Conservation (phyloP, 2,797 vertebrate genomes). For the Argyrosomus regius region DNA sequence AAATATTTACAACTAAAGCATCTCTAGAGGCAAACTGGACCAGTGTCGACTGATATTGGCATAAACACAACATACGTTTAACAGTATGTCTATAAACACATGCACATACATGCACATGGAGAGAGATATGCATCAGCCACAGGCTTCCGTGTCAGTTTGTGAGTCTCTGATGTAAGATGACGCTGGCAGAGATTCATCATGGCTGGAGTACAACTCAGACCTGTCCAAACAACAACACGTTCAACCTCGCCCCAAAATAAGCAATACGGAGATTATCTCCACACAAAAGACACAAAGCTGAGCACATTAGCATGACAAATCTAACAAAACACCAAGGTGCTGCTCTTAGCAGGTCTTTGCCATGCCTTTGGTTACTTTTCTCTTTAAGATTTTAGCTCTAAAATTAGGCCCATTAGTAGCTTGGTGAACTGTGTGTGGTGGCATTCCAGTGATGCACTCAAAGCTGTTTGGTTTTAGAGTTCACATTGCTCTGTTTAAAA, state of each 20-base stretch:
- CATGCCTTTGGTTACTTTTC: conserved; percentile 26
- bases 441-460: conserved; percentile 27
- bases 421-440: conserved; percentile 11
- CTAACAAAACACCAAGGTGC: conserved; percentile 43
- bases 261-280: conserved; percentile 58
- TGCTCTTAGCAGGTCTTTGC: conserved; percentile 28
- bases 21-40: conserved; percentile 24
- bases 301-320: conserved; percentile 39
- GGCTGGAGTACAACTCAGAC: conserved; percentile 51
- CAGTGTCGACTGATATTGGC: conserved; percentile 15
- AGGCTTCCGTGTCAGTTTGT: conserved; percentile 23
- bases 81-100: conserved; percentile 29
- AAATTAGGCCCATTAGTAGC: conserved; percentile 11
- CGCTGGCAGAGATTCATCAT: conserved; percentile 56
- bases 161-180: conserved; percentile 42
- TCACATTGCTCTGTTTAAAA: conserved; percentile 47
- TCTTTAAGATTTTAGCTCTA: conserved; percentile 10
- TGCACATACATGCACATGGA: conserved; percentile 1
- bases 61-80: conserved; percentile 22
- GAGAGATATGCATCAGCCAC: conserved; percentile 24
- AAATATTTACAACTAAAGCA: conserved; percentile 48
- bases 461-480: conserved; percentile 43
- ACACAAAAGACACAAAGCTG: conserved; percentile 56
- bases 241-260: conserved; percentile 72
- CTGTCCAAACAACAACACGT: conserved; percentile 72